Evolutionary conservation across 2,797 vertebrate species (phyloP).

Genomic region (Macroramphosus scolopax): DNA sequence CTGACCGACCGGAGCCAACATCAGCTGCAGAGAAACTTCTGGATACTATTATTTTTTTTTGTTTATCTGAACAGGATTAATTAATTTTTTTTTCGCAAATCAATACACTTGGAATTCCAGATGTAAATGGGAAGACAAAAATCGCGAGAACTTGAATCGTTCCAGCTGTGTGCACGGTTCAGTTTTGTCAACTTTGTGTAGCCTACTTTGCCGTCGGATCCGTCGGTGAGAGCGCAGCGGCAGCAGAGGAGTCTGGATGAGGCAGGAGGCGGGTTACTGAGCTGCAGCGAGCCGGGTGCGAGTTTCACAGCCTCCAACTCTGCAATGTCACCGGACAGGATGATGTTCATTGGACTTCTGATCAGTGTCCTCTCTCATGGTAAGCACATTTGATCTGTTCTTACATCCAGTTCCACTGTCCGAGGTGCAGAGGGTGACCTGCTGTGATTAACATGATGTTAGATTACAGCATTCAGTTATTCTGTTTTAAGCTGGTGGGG

Average conservation of each 20-base stretch:
- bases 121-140: constrained; percentile 50
- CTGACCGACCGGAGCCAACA: constrained; percentile 9
- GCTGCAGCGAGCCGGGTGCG: constrained; percentile 47
- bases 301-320: constrained; percentile 42
- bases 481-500: too few species aligned
- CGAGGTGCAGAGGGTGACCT: too few species aligned
- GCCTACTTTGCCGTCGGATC: constrained; percentile 16
- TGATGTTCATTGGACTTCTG: constrained; percentile 74
- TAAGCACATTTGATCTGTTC: constrained; percentile 30
- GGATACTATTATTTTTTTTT: not conserved
- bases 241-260: constrained; percentile 61
- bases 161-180: constrained; percentile 29
- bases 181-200: constrained; percentile 66
- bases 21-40: constrained; percentile 25
- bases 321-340: constrained; percentile 65
- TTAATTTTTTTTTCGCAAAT: too few species aligned
- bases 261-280: constrained; percentile 59
- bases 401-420: too few species aligned
- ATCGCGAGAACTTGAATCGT: constrained; percentile 53
- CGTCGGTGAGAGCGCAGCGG: constrained; percentile 31
- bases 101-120: not conserved
- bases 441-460: too few species aligned
- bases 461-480: too few species aligned
- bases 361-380: constrained; percentile 65
- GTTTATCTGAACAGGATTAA: constrained; percentile 4